A percentile compares a stretch with the other conserved stretches of the same genome.
Conservation (phyloP, 2,888 invertebrate genomes). For the Schizotus pectinicornis region DNA sequence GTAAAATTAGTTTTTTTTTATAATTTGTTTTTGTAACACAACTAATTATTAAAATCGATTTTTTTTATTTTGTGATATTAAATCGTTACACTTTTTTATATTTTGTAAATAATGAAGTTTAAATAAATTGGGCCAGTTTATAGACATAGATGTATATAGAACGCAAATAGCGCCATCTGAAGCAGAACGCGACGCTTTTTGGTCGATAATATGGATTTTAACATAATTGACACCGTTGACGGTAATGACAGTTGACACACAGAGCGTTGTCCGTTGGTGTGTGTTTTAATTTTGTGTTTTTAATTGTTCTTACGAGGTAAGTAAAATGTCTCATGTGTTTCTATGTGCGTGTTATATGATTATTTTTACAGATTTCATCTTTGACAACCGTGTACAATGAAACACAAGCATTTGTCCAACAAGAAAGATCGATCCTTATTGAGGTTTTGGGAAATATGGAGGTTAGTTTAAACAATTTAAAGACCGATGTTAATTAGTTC, state of each 20-base stretch:
- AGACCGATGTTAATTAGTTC: too few relatives aligned
- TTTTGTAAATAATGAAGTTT: too few relatives aligned
- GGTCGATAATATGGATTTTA: constrained; percentile 10
- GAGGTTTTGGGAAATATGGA: too few relatives aligned
- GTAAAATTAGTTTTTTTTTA: too few relatives aligned
- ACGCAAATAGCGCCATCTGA: background rate
- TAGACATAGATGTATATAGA: too few relatives aligned
- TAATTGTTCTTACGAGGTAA: constrained; percentile 6
- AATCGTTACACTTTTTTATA: background rate
- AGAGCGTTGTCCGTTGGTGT: background rate
- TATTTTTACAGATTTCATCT: too few relatives aligned
- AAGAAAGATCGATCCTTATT: too few relatives aligned
- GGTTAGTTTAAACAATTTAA: too few relatives aligned
- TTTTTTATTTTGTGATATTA: constrained; percentile 1
- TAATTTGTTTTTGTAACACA: constrained; percentile 10
- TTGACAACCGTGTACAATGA: too few relatives aligned
- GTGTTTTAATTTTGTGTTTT: background rate
- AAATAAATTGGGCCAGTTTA: too few relatives aligned
- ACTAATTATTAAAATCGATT: background rate
- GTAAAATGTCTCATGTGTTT: constrained; percentile 1
- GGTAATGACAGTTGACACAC: constrained; percentile 2
- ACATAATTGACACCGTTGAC: constrained; percentile 3
- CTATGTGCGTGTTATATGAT: too few relatives aligned
- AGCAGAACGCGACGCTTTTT: constrained; percentile 2
- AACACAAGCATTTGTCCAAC: too few relatives aligned